Percentiles rank a stretch among this genome's conserved stretches.
Evolutionary conservation across 2,888 invertebrate species (phyloP).

Genomic region (Dryobota labecula): DNA sequence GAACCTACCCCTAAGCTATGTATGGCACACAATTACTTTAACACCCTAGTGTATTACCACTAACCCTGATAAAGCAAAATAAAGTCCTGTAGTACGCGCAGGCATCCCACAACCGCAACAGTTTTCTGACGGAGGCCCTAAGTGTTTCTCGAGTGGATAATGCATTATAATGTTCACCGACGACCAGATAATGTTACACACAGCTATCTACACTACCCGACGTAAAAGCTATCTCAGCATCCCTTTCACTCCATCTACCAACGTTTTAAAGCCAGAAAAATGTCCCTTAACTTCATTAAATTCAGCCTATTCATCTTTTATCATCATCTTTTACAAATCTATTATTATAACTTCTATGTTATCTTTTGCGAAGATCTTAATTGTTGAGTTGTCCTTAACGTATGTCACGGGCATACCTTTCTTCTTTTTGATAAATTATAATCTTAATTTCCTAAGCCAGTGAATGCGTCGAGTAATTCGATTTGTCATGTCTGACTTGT

Average conservation of each 20-base stretch:
- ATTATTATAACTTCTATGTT: conserved; percentile 56
- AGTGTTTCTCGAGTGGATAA: conserved; percentile 70
- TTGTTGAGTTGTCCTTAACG: conserved; percentile 63
- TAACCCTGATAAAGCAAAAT: conserved; percentile 17
- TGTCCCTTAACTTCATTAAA: conserved; percentile 44
- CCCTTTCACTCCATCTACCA: conserved; percentile 52
- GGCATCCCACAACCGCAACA: conserved; percentile 39
- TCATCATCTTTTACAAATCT: conserved; percentile 39
- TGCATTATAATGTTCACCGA: conserved; percentile 68
- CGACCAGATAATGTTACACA: conserved; percentile 69
- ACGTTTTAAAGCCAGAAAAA: conserved; percentile 37
- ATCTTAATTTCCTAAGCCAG: conserved; percentile 74
- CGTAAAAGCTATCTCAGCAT: conserved; percentile 56
- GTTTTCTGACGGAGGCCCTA: conserved; percentile 55
- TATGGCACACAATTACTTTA: too few species aligned
- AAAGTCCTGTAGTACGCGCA: background rate
- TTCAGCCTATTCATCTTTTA: conserved; percentile 35
- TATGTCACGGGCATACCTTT: conserved; percentile 62
- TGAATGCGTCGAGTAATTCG: conserved; percentile 69
- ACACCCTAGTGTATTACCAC: too few species aligned
- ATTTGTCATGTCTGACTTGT: conserved; percentile 69
- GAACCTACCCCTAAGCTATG: too few species aligned
- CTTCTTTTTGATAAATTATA: conserved; percentile 69
- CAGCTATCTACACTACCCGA: conserved; percentile 27
- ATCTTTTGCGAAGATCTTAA: conserved; percentile 67